Base-by-base conservation (phyloP, 2,113 vertebrate species). In the Choloepus hoffmanni region DNA sequence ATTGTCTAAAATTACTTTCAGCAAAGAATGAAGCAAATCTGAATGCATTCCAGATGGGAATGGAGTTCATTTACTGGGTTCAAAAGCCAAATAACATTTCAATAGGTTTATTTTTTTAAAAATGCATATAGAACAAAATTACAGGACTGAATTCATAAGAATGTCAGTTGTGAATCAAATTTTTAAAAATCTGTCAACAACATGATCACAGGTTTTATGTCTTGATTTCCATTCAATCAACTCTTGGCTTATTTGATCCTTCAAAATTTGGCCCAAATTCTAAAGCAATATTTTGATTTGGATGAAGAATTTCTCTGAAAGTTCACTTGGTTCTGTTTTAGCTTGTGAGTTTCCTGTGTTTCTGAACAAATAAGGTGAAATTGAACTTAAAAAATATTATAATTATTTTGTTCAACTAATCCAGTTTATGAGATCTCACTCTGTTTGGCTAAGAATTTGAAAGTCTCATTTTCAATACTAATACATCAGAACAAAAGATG, bases 231-330 rank as follows among this genome's bases (percentile, higher is more conserved):
- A 67, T 68, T 65, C 16, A 9, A 43, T 48, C 68, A 76, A 23
- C 28, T 94, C 67, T 45, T 68, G 68, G 36, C 45, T 43, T n/a
- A 48, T 18, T 58, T 36, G 36, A 28, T 45, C 62, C 40, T 76
- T 94, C 8, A 84, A 68, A 94, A 67, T 76, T 77, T 76, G 48
- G n/a, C 60, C 68, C 68, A 77, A 68, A 84, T 84, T 89, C 48
- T 89, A 67, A 94, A 94, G 67, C 16, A 67, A 76, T 36, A 24
- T 83, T 84, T 83, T 43, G 24, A 30, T 30, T 67, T 83, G 78
- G 28, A 83, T 6, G 18, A 83, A 30, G 81, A 70, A 43, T 3
- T 10, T 82, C n/a, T 7, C 19, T 73, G 55, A 67, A 76, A 62
- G 60, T 23, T 83, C 33, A 50, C 13, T 65, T 36, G 12, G 8